Base-by-base conservation (phyloP, 1,140 invertebrate species). In the Galleria mellonella region DNA sequence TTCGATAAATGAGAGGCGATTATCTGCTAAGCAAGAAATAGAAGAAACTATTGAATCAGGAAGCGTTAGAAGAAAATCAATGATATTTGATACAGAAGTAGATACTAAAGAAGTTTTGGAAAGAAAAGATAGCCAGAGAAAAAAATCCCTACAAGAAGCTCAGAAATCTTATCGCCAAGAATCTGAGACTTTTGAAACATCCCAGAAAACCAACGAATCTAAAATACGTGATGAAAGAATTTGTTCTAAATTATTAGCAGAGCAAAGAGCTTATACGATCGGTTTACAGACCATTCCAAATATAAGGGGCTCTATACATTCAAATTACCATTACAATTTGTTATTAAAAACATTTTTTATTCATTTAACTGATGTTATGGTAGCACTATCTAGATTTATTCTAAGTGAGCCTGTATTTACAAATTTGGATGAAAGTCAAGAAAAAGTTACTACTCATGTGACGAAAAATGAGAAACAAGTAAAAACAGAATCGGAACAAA, bases 331-430 rank as follows among this genome's bases (percentile, higher is more conserved):
- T 32, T 74, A 66, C 23, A 55, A 79, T 47, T 55, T 72, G 31
- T 37, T 85, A 28, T 43, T 87, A 8, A 84, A 81, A 60, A 81
- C 71, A 4, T 84, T 87, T 52, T 78, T 86, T 43, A 56, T 83
- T 12, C 74, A 86, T 57, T 47, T 86, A 32, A 86, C 83, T 4
- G 75, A 84, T 43, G 69, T 87, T 9, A 81, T 86, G 75, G 72
- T 86, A 2, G 66, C 72, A 39, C 48, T 87, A 39, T 72, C 72
- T 6, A 65, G 65, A 44, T 69, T 65, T 58, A 59, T 81, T 37
- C 48, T 72, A 37, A 47, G 52, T 23, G 59, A 77, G 39, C 62
- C 64, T 13, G 38, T 41, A 5, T 47, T 60, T 1, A 29, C 32
- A 32, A 51, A 55, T 41, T 17, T 28, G 32, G 29, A 35, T 12